Base-by-base conservation (phyloP, 2,113 vertebrate species). In the Salminus brasiliensis region DNA sequence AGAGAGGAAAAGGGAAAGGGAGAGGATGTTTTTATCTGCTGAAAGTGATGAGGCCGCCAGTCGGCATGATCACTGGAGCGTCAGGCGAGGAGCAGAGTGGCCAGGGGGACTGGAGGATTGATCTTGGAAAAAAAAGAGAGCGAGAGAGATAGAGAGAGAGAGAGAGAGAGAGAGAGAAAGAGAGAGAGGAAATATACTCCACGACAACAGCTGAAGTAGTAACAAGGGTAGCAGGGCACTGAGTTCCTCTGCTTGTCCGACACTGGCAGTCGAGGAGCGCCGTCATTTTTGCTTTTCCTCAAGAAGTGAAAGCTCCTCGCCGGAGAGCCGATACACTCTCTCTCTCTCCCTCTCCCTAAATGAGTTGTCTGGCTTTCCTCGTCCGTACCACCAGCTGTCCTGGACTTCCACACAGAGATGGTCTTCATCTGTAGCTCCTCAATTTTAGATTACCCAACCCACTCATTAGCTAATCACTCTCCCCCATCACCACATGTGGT, bases 361-460 rank as follows among this genome's bases (percentile, higher is more conserved):
- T 4, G 18, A 3, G 34, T 8, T 0, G 39, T 18, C 5, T 9
- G 6, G 10, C 9, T 11, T 21, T 30, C 36, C 9, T 4, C 36
- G 5, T 66, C 62, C n/a, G 32, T 21, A 25, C n/a, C n/a, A n/a
- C n/a, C 30, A 16, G 9, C n/a, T 39, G 32, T 36, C 21, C 16
- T n/a, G 4, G 57, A 16, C 60, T 34, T 32, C 30, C 30, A 13
- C n/a, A 10, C 25, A 4, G 25, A 29, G 27, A 60, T 12, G 25
- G 18, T 45, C 49, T 85, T 86, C 81, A 63, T 84, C 88, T 73
- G 8, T 77, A 76, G 91, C 94, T 74, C 95, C 96, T 67, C 88
- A 96, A 94, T 83, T 79, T 36, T 39, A 4, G 9, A 43, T 1
- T 12, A 49, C 45, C 15, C 7, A 18, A 49, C 1, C 13, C 3